Percentiles rank a stretch among this genome's conserved stretches.
Evolutionary conservation across 2,797 vertebrate genomes (phyloP).

Genomic region (Merluccius polli): DNA sequence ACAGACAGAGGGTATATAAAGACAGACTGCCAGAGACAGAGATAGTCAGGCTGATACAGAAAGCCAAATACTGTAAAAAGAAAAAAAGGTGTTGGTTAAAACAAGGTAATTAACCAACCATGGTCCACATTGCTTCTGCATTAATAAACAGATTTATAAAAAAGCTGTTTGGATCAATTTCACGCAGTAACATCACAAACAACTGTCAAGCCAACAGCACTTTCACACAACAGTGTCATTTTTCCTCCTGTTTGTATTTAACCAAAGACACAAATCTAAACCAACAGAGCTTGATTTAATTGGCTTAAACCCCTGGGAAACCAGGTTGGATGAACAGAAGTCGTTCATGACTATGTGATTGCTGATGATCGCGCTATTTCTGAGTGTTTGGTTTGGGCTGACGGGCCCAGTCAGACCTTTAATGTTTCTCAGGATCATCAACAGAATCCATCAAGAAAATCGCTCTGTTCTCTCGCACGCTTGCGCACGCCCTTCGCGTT

Average conservation of each 20-base stretch:
- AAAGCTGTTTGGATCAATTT: neutral
- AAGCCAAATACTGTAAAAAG: neutral
- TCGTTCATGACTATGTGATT: constrained; percentile 17
- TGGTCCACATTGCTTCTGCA: neutral
- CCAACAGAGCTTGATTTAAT: constrained; percentile 16
- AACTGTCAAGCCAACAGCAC: neutral
- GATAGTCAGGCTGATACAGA: neutral
- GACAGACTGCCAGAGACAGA: too few species aligned
- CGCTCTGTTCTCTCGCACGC: constrained; percentile 9
- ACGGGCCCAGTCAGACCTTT: neutral
- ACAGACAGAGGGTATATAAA: neutral
- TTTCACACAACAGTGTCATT: neutral
- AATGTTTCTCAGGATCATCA: neutral
- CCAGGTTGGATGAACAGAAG: constrained; percentile 10
- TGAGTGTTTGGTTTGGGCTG: neutral
- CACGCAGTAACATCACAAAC: neutral
- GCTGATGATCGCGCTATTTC: constrained; percentile 13
- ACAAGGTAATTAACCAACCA: neutral
- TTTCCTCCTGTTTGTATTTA: neutral
- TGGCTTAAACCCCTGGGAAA: constrained; percentile 15
- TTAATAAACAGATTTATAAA: neutral
- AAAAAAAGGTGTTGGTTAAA: neutral
- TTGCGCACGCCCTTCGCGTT: constrained; percentile 6
- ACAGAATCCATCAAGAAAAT: neutral
- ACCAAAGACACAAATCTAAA: constrained; percentile 4